Evolutionary conservation across 2,113 vertebrate genomes (phyloP).

Genomic region (Hypocryptadius cinnamomeus): DNA sequence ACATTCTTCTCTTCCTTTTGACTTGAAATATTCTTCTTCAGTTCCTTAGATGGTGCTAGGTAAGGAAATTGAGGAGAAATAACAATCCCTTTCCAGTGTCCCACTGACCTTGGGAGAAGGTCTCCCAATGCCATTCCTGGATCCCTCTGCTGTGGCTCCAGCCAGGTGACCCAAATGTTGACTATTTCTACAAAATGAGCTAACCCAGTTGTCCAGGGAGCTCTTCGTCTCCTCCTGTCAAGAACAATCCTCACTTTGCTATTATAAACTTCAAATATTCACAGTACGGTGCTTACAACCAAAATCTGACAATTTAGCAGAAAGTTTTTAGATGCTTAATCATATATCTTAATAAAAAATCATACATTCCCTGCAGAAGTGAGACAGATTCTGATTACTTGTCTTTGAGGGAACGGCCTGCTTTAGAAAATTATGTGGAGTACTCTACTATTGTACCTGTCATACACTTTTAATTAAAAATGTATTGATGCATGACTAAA

Average conservation of each 20-base stretch:
- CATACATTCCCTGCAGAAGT: background rate
- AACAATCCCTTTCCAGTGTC: background rate
- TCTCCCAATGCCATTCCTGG: accelerated
- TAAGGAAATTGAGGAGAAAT: background rate
- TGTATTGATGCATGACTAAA: slow-evolving; percentile 71
- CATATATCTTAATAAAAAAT: slow-evolving; percentile 46
- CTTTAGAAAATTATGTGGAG: slow-evolving; percentile 66
- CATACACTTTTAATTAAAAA: slow-evolving; percentile 77
- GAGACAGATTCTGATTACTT: slow-evolving; percentile 63
- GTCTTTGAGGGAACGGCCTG: slow-evolving; percentile 45
- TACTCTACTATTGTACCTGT: slow-evolving; percentile 66
- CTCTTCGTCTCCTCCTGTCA: slow-evolving; percentile 11
- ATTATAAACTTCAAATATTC: background rate
- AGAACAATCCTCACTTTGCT: background rate
- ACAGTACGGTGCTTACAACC: background rate
- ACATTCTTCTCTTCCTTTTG: background rate
- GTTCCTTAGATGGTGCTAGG: background rate
- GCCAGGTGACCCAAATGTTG: background rate
- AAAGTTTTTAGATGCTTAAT: slow-evolving; percentile 48
- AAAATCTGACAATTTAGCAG: background rate
- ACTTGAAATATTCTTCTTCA: background rate
- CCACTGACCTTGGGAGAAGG: background rate
- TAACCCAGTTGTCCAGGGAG: background rate
- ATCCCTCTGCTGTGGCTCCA: background rate
- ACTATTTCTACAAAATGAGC: background rate